Base-by-base conservation (phyloP, 2,888 invertebrate genomes). In the Dysmachus trigonus region DNA sequence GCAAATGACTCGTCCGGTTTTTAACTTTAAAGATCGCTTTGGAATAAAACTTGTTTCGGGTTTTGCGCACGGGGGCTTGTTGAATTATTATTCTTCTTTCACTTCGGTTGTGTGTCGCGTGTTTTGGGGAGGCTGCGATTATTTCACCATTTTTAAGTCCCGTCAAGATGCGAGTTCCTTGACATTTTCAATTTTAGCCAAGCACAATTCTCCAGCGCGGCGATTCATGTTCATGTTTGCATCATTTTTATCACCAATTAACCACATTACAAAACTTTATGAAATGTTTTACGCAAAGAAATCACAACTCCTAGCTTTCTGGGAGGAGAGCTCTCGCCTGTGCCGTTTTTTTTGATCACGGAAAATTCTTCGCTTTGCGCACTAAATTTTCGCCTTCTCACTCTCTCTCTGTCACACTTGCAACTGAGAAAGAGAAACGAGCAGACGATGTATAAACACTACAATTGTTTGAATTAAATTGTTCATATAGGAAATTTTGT, bases 111-210 rank as follows among this genome's bases (percentile, higher is more conserved):
- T 73, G 33, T 62, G 10, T 31, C 35, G 73, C 31, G 35, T 73
- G 13, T 41, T 4, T 13, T 3, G 41, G 4, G 1, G 62, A 2
- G 22, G 22, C 27, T 53, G 31, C 38, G 53, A 82, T 62, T 77
- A 62, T 22, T 83, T 41, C 18, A 71, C 74, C 84, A 74, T 74
- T 74, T 74, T 51, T 74, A 85, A 18, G 41, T 87, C 86, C 86
- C 87, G 87, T 87, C 87, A 87, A 87, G 87, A 86, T 84, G 85
- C 86, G 41, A 86, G 83, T 85, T 86, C 86, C 31, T 83, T 79
- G 27, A 71, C 85, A 73, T 82, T 38, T 47, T 81, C 81, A 15
- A 72, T 73, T 85, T 73, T 76, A 8, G 38, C 76, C 18, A 71
- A 31, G 38, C 22, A n/a, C n/a, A 47, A 38, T 41, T 73, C 85